phyloP scores from a whole-genome alignment of 2,113 vertebrate species.

The Lasiurus borealis region DNA sequence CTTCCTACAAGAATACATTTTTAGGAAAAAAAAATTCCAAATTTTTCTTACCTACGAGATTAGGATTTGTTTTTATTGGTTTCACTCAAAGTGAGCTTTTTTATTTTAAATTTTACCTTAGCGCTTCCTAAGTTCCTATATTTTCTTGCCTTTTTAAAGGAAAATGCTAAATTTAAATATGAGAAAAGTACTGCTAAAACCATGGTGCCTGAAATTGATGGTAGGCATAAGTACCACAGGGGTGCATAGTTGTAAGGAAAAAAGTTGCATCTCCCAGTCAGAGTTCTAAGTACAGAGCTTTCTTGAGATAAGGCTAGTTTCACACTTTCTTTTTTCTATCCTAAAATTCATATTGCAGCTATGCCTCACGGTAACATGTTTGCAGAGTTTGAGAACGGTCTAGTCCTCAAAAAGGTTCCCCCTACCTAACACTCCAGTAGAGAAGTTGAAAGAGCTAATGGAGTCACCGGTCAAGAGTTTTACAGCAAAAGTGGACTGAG shows the following conservation, averaged over 20 bases:
- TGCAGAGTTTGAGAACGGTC: not conserved
- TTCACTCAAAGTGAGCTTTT: no score
- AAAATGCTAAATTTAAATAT: constrained; percentile 56
- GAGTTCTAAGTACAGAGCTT: not conserved
- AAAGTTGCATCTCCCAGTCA: not conserved
- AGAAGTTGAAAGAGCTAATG: not conserved
- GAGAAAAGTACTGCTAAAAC: not conserved
- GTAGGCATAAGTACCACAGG: not conserved
- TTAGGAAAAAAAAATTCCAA: not conserved
- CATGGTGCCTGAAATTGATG: not conserved
- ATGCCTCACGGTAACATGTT: not conserved
- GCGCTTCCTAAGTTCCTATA: not conserved
- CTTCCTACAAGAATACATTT: constrained; percentile 46
- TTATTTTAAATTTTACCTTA: constrained; percentile 47
- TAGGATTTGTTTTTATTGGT: constrained; percentile 41
- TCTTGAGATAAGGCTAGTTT: not conserved
- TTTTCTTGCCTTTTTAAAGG: constrained; percentile 4
- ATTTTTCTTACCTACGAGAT: constrained; percentile 38
- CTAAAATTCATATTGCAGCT: constrained; percentile 14
- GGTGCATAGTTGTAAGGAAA: not conserved
- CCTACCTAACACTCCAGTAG: not conserved
- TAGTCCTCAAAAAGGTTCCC: not conserved
- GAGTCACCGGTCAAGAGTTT: not conserved
- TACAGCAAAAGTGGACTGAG: not conserved
- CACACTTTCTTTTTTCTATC: not conserved